phyloP scores from a whole-genome alignment of 2,797 vertebrate genomes.

The Sebastes goodei region DNA sequence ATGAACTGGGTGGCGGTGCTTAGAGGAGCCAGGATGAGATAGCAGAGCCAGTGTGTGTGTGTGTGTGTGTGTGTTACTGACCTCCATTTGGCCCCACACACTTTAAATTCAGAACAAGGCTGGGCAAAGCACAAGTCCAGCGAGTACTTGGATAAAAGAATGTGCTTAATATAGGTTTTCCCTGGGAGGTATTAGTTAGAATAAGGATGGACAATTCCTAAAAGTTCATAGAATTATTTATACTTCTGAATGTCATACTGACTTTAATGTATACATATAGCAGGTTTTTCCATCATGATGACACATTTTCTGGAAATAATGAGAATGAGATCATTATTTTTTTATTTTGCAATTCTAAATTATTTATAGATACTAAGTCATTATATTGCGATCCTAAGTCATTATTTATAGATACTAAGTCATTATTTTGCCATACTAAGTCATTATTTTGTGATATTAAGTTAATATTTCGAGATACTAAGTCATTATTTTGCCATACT shows the following conservation, averaged over 20 bases:
- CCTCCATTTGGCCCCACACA: slow-evolving; percentile 19
- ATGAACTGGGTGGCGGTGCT: slow-evolving; percentile 15
- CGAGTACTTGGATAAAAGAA: neutral
- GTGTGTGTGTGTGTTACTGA: slow-evolving; percentile 10
- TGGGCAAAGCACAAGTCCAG: neutral
- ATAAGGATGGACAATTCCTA: neutral
- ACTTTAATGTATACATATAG: neutral
- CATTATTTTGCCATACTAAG: accelerated
- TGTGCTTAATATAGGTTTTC: neutral
- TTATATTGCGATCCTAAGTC: no score
- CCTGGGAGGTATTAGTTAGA: neutral
- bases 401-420: no score
- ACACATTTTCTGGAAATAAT: neutral
- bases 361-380: no score
- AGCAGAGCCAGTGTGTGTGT: slow-evolving; percentile 4
- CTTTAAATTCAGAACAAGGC: slow-evolving; percentile 16
- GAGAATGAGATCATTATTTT: neutral
- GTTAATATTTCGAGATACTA: no score
- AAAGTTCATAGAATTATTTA: neutral
- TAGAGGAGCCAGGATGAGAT: slow-evolving; percentile 49
- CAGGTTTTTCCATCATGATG: neutral
- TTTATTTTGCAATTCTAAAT: no score
- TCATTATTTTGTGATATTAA: no score
- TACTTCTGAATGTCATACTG: neutral
- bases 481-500: no score